Evolutionary conservation across 2,888 invertebrate genomes (phyloP).

Genomic region (Adelognathus sp.): DNA sequence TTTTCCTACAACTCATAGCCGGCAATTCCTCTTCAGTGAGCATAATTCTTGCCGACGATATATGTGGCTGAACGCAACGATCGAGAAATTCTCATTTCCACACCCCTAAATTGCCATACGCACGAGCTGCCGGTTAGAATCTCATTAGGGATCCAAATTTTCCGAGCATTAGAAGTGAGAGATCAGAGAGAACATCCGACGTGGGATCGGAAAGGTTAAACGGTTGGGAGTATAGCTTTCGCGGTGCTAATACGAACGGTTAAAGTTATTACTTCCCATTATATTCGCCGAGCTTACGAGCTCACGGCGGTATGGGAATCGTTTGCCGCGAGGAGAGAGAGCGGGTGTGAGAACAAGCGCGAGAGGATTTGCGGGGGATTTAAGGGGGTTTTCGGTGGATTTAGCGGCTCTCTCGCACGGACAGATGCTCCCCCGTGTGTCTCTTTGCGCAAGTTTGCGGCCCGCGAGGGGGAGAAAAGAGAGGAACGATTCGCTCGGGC

Average conservation of each 20-base stretch:
- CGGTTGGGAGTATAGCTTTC: constrained; percentile 52
- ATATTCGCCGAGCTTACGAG: constrained; percentile 58
- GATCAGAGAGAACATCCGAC: neutral
- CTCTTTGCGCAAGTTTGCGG: constrained; percentile 65
- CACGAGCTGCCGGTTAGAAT: constrained; percentile 15
- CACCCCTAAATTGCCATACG: neutral
- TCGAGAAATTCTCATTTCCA: neutral
- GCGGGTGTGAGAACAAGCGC: constrained; percentile 32
- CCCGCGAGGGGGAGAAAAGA: constrained; percentile 31
- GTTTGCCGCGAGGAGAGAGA: constrained; percentile 20
- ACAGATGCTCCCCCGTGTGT: constrained; percentile 74
- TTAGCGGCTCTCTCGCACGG: constrained; percentile 72
- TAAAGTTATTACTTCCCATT: constrained; percentile 71
- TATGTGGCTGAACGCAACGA: neutral
- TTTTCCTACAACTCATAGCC: too few relatives aligned
- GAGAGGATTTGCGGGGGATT: constrained; percentile 72
- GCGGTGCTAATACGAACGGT: constrained; percentile 67
- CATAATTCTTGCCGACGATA: too few relatives aligned
- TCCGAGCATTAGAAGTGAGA: constrained; percentile 2
- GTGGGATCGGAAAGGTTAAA: constrained; percentile 54
- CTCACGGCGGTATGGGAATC: constrained; percentile 7
- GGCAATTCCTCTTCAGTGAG: too few relatives aligned
- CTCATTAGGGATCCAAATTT: constrained; percentile 13
- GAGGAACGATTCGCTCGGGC: constrained; percentile 54
- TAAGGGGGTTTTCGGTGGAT: constrained; percentile 71